A percentile compares a stretch with the other conserved stretches of the same genome.
Evolutionary conservation across 1,140 invertebrate genomes (phyloP).

Genomic region (Caenorhabditis remanei): DNA sequence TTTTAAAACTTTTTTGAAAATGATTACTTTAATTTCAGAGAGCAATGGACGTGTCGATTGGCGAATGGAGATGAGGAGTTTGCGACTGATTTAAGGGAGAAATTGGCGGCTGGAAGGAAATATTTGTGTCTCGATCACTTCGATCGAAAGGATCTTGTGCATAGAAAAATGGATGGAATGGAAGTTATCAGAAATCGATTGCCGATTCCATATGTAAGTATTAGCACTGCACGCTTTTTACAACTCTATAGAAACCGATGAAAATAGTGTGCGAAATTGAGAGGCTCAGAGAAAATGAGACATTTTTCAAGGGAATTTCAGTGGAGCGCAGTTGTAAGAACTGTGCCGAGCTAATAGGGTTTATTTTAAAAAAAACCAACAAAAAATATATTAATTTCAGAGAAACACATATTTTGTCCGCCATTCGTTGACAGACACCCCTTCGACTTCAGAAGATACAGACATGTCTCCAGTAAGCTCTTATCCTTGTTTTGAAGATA

Average conservation of each 20-base stretch:
- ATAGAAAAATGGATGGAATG: conserved; percentile 3
- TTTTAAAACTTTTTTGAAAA: background rate
- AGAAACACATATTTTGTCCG: conserved; percentile 7
- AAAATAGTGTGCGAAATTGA: no score
- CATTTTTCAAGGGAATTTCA: no score
- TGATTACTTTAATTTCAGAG: background rate
- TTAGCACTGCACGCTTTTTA: no score
- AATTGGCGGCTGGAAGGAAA: background rate
- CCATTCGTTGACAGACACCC: background rate
- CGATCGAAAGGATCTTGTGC: background rate
- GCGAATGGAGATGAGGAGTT: conserved; percentile 19
- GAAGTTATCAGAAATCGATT: background rate
- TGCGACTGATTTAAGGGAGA: background rate
- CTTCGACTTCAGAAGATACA: background rate
- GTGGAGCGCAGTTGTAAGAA: no score
- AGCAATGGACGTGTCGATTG: background rate
- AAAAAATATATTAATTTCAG: background rate
- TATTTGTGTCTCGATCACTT: conserved; percentile 28
- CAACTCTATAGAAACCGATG: no score
- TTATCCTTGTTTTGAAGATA: no score
- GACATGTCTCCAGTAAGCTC: no score
- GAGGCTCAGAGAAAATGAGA: no score
- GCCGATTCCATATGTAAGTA: conserved; percentile 8
- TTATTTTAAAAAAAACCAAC: no score
- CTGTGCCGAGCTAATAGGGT: no score